Evolutionary conservation across 2,888 invertebrate species (phyloP), one percentile per base, ranked within the genome.

Genomic region (Hyposoter dolosus): DNA sequence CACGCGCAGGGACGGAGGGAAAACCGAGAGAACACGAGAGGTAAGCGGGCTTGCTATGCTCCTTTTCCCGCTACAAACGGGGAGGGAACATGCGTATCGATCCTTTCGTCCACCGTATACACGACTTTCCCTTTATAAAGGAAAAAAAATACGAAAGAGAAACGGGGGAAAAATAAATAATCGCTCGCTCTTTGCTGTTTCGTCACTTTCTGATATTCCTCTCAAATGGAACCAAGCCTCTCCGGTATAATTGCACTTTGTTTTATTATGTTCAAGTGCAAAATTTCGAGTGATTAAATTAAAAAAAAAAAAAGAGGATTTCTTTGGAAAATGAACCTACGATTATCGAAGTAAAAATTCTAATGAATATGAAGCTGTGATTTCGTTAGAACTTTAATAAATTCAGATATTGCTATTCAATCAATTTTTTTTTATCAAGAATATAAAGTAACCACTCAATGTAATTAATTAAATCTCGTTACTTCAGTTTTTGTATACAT

Each of bases 11-110:
- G 23, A 78, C 23, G 40, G 50, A 68, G 63, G 40, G 4, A 69
- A 60, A 69, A 45, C 82, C 65, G 82, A 85, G 69, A 71, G 79
- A 66, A 28, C 17, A 50, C 82, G 65, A 65, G 79, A 79, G 78
- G 82, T 78, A 82, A 40, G 60, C 66, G 43, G 56, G 60, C 68
- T 66, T 19, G 74, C 74, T 80, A 53, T 83, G 53, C 66, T 65
- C 78, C 71, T 66, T 63, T 66, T 69, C 47, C 72, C 63, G 45
- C 28, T 17, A 17, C 40, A 63, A 19, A 63, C 43, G 1, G 32
- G 56, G 72, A 65, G 79, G 72, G 47, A 80, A 66, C 69, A 63
- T 65, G 83, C 79, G 75, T 85, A 85, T 85, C 83, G 85, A 85
- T 85, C 85, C 75, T 56, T 32, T 81, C 71, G 75, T 75, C 85